Percentiles rank a stretch among this genome's conserved stretches.
Evolutionary conservation across 2,113 vertebrate genomes (phyloP).

Genomic region (Pseudopodoces humilis): DNA sequence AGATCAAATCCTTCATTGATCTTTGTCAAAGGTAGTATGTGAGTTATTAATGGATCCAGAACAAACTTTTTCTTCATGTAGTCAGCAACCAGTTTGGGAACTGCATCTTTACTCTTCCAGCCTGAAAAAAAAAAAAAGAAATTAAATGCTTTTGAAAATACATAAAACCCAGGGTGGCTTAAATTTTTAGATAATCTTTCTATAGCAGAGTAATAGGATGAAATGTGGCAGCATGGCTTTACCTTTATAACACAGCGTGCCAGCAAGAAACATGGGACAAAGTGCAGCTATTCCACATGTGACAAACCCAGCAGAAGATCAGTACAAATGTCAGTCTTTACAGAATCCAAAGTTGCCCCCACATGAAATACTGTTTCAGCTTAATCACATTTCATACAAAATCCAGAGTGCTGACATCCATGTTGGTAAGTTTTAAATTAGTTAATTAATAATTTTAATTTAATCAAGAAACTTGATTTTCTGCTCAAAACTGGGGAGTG

Average conservation of each 20-base stretch:
- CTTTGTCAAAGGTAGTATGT: constrained; percentile 82
- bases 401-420: background rate
- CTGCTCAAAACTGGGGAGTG: fast-evolving
- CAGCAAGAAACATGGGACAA: background rate
- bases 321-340: background rate
- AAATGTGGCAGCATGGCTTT: background rate
- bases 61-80: constrained; percentile 87
- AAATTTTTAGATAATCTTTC: background rate
- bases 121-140: constrained; percentile 46
- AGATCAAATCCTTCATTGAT: constrained; percentile 88
- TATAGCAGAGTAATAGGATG: background rate
- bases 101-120: constrained; percentile 71
- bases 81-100: constrained; percentile 86
- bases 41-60: constrained; percentile 88
- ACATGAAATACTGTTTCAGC: background rate
- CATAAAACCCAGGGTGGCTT: background rate
- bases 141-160: background rate
- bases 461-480: background rate
- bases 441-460: too few species aligned
- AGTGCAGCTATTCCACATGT: background rate
- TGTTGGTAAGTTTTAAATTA: background rate
- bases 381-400: background rate
- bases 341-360: background rate
- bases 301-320: background rate
- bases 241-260: background rate